phyloP scores from a whole-genome alignment of 30 jellyfish, hydroid and myxozoan species.

The Clytia hemisphaerica region DNA sequence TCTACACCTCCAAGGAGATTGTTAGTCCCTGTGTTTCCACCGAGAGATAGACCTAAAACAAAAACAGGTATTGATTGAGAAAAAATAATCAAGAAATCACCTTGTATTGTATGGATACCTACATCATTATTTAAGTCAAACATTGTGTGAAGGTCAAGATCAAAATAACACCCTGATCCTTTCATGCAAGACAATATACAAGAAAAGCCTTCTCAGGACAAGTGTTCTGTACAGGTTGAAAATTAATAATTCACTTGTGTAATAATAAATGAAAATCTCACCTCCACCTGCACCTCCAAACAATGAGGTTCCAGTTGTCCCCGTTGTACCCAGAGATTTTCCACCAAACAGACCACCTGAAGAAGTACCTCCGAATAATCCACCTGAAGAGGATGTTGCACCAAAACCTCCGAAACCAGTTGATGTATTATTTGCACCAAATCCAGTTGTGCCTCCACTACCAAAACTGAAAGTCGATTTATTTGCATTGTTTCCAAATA shows the following conservation, averaged over 20 bases:
- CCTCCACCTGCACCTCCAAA: conserved; percentile 53
- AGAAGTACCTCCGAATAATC: conserved; percentile 56
- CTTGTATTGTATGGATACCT: too few relatives aligned
- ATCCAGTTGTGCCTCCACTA: conserved; percentile 37
- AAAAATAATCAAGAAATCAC: too few relatives aligned
- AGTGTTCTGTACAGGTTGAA: too few relatives aligned
- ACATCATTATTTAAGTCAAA: too few relatives aligned
- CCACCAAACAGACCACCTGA: conserved; percentile 74
- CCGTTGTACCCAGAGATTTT: conserved; percentile 47
- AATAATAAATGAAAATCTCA: conserved; percentile 34
- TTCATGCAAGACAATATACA: too few relatives aligned
- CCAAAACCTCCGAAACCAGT: conserved; percentile 41
- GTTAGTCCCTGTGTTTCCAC: conserved; percentile 4
- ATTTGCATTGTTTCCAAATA: conserved; percentile 79
- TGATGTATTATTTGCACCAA: conserved; percentile 50
- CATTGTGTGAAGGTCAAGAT: too few relatives aligned
- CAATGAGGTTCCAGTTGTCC: conserved; percentile 49
- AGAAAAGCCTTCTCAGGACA: too few relatives aligned
- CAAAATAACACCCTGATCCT: too few relatives aligned
- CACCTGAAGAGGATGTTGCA: conserved; percentile 41
- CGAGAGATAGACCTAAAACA: conserved; percentile 11
- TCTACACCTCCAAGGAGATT: conserved; percentile 16
- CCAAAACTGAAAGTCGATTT: conserved; percentile 49
- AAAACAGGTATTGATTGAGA: too few relatives aligned
- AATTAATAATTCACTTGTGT: too few relatives aligned